Percentiles rank a stretch among this genome's conserved stretches.
phyloP scores from a whole-genome alignment of 2,113 vertebrate genomes.

The Macaca fascicularis region T2T-MFA8v1.1 NC_088393.1:11328001-11328500 shows the following conservation, averaged over 20 bases:
- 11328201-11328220: accelerated
- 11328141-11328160: neutral
- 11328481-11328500: neutral
- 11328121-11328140: neutral
- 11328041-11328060: accelerated
- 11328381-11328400: accelerated
- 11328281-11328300: neutral
- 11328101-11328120: accelerated
- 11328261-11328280: neutral
- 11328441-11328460: neutral
- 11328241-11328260: neutral
- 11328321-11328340: neutral
- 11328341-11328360: neutral
- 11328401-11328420: neutral
- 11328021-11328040: neutral
- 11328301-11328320: too few relatives aligned
- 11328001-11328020: too few relatives aligned
- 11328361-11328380: neutral
- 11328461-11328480: neutral
- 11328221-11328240: too few relatives aligned
- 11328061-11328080: too few relatives aligned
- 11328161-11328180: neutral
- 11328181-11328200: neutral
- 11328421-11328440: too few relatives aligned
- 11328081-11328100: neutral